These are phyloP conservation scores for Puntigrus tetrazona DNA, from an alignment of 2,113 vertebrate species.

Conservation along the genomic window DNA sequence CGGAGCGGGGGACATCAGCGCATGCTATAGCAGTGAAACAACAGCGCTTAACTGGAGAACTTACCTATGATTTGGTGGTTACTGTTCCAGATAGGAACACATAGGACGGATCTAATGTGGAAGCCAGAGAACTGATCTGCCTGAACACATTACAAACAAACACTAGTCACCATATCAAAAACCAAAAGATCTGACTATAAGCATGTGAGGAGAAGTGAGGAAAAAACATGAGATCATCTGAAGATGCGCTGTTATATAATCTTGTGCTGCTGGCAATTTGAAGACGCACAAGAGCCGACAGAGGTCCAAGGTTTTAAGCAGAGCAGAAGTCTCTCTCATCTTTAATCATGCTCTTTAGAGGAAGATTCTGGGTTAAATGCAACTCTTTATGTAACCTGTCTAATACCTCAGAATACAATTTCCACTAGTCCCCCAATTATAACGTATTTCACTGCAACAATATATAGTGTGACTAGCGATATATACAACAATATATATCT, in stretches of 20 bases:
- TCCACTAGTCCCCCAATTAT: not conserved
- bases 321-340: conserved; percentile 36
- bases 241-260: conserved; percentile 44
- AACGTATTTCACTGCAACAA: not conserved
- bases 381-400: not conserved
- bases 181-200: not conserved
- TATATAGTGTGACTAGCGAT: not conserved
- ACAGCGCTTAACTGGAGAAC: conserved; percentile 48
- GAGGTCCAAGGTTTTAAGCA: conserved; percentile 46
- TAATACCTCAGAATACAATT: not conserved
- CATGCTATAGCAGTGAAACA: not conserved
- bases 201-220: not conserved
- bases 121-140: conserved; percentile 97
- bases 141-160: conserved; percentile 73
- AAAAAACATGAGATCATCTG: not conserved
- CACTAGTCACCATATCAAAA: not conserved
- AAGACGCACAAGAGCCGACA: conserved; percentile 31
- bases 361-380: not conserved
- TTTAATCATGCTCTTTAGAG: conserved; percentile 6
- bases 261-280: conserved; percentile 10
- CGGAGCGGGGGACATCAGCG: not conserved
- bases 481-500: too few relatives aligned
- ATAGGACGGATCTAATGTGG: conserved; percentile 96
- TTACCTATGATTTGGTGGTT: conserved; percentile 99
- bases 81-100: conserved; percentile 99